Evolutionary conservation across 2,113 vertebrate genomes (phyloP), one percentile per base, ranked within the genome.

Genomic region (Lepidothrix coronata): DNA sequence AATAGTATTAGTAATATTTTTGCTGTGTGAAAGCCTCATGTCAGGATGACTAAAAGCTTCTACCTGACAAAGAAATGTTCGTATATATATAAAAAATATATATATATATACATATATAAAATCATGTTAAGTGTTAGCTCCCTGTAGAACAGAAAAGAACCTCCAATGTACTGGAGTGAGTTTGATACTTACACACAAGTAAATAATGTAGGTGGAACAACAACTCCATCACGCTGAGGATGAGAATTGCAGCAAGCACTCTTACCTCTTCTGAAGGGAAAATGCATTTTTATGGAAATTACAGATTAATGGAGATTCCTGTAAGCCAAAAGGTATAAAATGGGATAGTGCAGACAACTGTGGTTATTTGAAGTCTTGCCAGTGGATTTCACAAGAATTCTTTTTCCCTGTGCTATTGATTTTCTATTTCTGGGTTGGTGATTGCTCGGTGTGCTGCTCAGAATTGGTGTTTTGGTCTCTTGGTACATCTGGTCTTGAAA

Each of bases 1-100:
- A 98, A 98, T 96, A 98, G 95, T 97, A 95, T 97, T 92, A 97
- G 97, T 96, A 97, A 98, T 98, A 98, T 98, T 98, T 98, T 97
- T 98, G 97, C 97, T 97, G 68, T n/a, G 12, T 94, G 97, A 97
- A 97, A 97, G 91, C 89, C 70, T 97, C 85, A 70, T 96, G 97
- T 98, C 97, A 98, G 89, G 91, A 97, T 97, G 97, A 98, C 96
- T 97, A 97, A 98, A 98, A 97, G 97, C 97, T 97, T 98, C 97
- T 96, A 91, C 89, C 65, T 98, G 97, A 97, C 97, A 97, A 97
- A 97, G 95, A 97, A 98, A 85, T 88, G 88, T 97, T 98, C 97
- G 67, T 67, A 89, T 73, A 67, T 65, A 94, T 94, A 90, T 89
- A 35, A 55, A 55, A 79, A 12, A 95, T 81, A 49, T 23, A 66